phyloP scores from a whole-genome alignment of 2,113 vertebrate species.

The Pandion haliaetus region DNA sequence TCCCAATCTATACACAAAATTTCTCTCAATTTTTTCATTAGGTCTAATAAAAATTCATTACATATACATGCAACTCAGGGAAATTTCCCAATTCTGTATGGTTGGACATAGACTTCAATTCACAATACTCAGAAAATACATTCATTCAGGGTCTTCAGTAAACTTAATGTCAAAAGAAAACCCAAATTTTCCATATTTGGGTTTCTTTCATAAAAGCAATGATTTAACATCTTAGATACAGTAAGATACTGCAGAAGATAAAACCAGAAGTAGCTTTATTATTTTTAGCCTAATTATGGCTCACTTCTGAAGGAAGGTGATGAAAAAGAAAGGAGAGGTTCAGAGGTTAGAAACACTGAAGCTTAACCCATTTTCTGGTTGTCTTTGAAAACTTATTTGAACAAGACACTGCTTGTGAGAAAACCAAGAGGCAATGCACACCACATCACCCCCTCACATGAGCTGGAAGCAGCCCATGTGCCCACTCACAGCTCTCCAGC shows the following conservation, averaged over 20 bases:
- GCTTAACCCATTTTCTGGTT: background rate
- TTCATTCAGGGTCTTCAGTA: background rate
- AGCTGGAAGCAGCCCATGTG: background rate
- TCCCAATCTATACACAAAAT: background rate
- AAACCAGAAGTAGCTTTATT: background rate
- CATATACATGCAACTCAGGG: background rate
- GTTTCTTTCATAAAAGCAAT: background rate
- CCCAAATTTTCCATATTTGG: background rate
- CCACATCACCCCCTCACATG: accelerated
- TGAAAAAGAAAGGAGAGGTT: background rate
- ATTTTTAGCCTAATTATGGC: background rate
- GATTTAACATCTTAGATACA: background rate
- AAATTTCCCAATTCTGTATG: background rate
- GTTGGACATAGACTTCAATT: background rate
- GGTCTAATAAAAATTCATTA: background rate
- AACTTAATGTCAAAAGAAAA: background rate
- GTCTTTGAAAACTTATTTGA: background rate
- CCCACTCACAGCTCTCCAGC: background rate
- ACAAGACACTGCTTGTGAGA: background rate
- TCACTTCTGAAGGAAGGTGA: background rate
- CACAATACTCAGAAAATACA: background rate
- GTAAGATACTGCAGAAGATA: background rate
- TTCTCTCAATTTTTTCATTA: background rate
- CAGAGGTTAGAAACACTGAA: background rate
- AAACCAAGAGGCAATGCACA: background rate